Base-by-base conservation (phyloP, 2,888 invertebrate species). In the Rotaria sp. region DNA sequence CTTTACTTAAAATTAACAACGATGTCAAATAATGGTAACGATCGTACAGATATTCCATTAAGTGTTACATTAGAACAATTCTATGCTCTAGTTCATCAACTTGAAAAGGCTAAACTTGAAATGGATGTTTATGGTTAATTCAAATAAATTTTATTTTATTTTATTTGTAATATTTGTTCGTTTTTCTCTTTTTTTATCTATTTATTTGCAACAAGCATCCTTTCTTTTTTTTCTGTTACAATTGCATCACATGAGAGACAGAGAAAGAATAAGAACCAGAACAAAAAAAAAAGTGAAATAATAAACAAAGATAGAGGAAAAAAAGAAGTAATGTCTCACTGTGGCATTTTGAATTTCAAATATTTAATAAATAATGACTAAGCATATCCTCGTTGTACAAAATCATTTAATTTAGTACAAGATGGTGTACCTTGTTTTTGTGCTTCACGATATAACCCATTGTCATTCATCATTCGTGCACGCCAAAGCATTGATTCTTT, bases 401-500 rank as follows among this genome's bases (percentile, higher is more conserved):
- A 80, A n/a, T 80, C 45, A 45, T 80, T 80, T 21, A 80, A n/a
- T 45, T 80, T 80, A 8, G 11, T 91, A 90, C 92, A 92, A 38
- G 91, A 90, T 2, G 92, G 92, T 86, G 95, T 94, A 45, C 89
- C 89, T 89, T 96, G 94, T 88, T 94, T 94, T 91, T 95, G 94
- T 15, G 97, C 97, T 90, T 94, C 94, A 86, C 94, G 93, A 91
- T 94, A 95, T 90, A 96, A 93, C 59, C 94, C 94, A 87, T 94
- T 93, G 92, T 97, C 96, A 21, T 95, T 96, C 90, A 96, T 96
- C 92, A 95, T 96, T 87, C 95, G 93, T 24, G 97, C 97, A 92
- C 96, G 95, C 94, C 96, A 96, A 90, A 96, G 93, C 94, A 96
- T 94, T 88, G 95, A 95, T 90, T 98, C 98, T 89, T 95, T 92